Evolutionary conservation across 1,140 invertebrate species (phyloP), one percentile per base, ranked within the genome.

Genomic region (Aleiodes sp.): DNA sequence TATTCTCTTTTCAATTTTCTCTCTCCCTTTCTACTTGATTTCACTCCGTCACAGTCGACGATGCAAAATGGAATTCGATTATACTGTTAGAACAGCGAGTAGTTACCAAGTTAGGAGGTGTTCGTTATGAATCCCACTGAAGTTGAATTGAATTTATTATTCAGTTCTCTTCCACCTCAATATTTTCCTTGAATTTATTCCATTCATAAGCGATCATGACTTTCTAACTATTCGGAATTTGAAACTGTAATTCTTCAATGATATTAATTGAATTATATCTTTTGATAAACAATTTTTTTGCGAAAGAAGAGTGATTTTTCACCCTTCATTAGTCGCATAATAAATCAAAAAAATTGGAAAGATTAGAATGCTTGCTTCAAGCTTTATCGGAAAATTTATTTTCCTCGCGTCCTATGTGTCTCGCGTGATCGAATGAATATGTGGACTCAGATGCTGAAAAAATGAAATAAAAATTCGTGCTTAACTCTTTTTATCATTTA

Each of bases 41-140:
- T n/a, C n/a, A n/a, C 29, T 33, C 31, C 4, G 60, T 16, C 39
- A 24, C 39, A 19, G 52, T 63, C 37, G 62, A 64, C 39, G 37
- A 64, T 46, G 26, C 39, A 28, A 64, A 64, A 64, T 64, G 39
- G 24, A n/a, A 64, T 64, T 64, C 62, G 62, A 64, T 64, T 64
- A 64, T 64, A 28, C 62, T 33, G 39, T 14, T 41, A 39, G 46
- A 52, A 64, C 39, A 21, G 28, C 26, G 24, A 64, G 39, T 64
- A 64, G 39, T 64, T 64, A 64, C 39, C 39, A 37, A 46, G 39
- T 37, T 64, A 24, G 46, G 21, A 28, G 37, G 26, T 64, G 39
- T 64, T 64, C 62, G 39, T 64, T 64, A 64, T 64, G 16, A 64
- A 64, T 64, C 39, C 21, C 46, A 39, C 21, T 10, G 14, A 39